phyloP scores from a whole-genome alignment of 2,888 invertebrate species.

The Drosophila longiperda region DNA sequence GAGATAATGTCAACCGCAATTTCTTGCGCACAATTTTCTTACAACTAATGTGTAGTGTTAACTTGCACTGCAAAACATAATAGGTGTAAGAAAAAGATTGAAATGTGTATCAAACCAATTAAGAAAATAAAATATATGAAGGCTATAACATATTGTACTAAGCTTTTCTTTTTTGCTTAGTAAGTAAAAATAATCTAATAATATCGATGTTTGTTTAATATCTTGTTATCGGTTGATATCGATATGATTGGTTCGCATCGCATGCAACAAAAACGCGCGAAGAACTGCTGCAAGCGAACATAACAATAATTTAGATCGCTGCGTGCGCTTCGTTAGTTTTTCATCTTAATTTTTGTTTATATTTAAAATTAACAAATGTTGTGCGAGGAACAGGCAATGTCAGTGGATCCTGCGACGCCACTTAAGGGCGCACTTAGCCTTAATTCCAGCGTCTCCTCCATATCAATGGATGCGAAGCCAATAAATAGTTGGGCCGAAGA shows the following conservation, averaged over 20 bases:
- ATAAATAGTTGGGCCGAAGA: slow-evolving; percentile 78
- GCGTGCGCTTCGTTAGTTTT: not conserved
- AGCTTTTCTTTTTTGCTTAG: not conserved
- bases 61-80: not conserved
- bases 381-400: slow-evolving; percentile 64
- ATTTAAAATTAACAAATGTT: slow-evolving; percentile 47
- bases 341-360: slow-evolving; percentile 4
- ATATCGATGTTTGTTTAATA: not conserved
- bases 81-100: not conserved
- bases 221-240: slow-evolving; percentile 9
- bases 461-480: slow-evolving; percentile 57
- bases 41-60: not conserved
- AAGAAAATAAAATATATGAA: not conserved
- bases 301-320: slow-evolving; percentile 31
- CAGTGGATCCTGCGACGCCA: slow-evolving; percentile 56
- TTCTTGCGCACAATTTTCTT: not conserved
- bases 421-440: slow-evolving; percentile 56
- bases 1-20: not conserved
- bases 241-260: slow-evolving; percentile 28
- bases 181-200: not conserved
- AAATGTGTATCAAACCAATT: not conserved
- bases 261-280: slow-evolving; percentile 73
- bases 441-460: slow-evolving; percentile 65
- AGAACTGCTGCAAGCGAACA: slow-evolving; percentile 32
- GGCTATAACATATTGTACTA: not conserved